Evolutionary conservation across 2,113 vertebrate species (phyloP).

Genomic region (Lota lota): DNA sequence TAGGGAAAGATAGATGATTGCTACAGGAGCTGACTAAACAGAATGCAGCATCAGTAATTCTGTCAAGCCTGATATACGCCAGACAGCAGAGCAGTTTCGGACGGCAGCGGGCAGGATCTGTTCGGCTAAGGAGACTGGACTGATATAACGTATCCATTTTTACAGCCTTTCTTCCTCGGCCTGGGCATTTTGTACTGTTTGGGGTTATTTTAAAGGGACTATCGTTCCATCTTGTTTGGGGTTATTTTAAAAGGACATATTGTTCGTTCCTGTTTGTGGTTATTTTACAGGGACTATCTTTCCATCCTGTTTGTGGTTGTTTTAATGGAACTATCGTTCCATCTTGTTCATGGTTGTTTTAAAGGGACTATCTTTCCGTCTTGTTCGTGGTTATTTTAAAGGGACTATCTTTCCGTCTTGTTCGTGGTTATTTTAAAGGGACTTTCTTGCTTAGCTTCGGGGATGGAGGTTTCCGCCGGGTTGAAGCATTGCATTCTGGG

Average conservation of each 20-base stretch:
- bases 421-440: neutral
- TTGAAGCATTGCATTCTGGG: neutral
- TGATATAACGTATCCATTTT: no score
- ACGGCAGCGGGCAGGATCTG: slow-evolving; percentile 16
- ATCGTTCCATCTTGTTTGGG: no score
- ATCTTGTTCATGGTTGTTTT: no score
- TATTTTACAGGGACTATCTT: neutral
- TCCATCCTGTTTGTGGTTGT: neutral
- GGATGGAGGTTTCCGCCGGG: neutral
- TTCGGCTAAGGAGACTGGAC: neutral
- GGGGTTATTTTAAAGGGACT: no score
- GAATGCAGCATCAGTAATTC: slow-evolving; percentile 54
- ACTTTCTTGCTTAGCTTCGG: neutral
- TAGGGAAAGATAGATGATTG: slow-evolving; percentile 25
- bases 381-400: neutral
- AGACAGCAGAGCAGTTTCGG: slow-evolving; percentile 48
- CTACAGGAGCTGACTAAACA: slow-evolving; percentile 53
- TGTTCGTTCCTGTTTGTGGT: no score
- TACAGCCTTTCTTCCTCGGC: neutral
- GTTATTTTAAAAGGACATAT: no score
- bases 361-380: no score
- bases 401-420: no score
- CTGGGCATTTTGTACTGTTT: no score
- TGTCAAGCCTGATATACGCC: slow-evolving; percentile 48
- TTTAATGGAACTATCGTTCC: neutral